Base-by-base conservation (phyloP, 2,113 vertebrate genomes). In the Kryptolebias marmoratus region DNA sequence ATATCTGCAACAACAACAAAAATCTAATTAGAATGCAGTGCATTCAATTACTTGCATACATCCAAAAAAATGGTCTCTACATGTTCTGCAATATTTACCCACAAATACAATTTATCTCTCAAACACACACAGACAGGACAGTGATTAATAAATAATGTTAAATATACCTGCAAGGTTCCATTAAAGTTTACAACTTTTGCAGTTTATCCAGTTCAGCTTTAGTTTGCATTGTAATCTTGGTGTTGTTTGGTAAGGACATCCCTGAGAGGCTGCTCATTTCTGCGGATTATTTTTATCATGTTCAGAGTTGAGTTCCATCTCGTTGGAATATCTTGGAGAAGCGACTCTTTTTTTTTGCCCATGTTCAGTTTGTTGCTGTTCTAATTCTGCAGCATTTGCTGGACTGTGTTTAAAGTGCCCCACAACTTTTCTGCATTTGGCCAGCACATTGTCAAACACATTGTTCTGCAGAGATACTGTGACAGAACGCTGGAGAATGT, bases 401-500 rank as follows among this genome's bases (percentile, higher is more conserved):
- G 22, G 16, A 3, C 36, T 27, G 15, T 62, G 44, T 11, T 47
- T 62, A 27, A 62, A 47, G 12, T 45, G 42, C 1, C 61, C 28
- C 1, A 31, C 44, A 28, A 31, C 60, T 14, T 62, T 48, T 50
- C 60, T 32, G 47, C 47, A 64, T 32, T 49, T 49, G 30, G 62
- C 11, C 28, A n/a, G 9, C 8, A n/a, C 47, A 32, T 0, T 63
- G 14, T 63, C 45, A 60, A 45, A 62, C 15, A 13, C 5, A 48
- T 22, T 16, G 8, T 62, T 47, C 22, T 69, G 67, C 45, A 49
- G 55, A 13, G 45, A 39, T 39, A 39, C 18, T 69, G 30, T 49
- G 13, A 68, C 42, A 48, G 66, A 47, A 15, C 4, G 66, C 16
- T 68, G 54, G 13, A 58, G 28, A 48, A 18, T 59, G 30, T 49